Base-by-base conservation (phyloP, 2,113 vertebrate species). In the Rhodinocichla rosea region DNA sequence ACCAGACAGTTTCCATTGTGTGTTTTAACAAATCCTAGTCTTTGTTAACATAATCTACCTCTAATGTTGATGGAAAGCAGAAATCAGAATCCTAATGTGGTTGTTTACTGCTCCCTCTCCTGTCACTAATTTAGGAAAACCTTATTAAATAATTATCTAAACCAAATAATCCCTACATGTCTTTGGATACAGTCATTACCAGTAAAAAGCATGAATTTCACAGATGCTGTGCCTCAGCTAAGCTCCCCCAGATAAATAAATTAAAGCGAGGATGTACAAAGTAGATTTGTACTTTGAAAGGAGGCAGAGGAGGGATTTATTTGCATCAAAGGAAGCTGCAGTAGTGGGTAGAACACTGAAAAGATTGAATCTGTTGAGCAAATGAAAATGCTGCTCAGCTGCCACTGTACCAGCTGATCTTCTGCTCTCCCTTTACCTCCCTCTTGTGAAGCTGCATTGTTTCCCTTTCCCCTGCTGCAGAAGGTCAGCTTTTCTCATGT, bases 271-370 rank as follows among this genome's bases (percentile, higher is more conserved):
- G 87, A 91, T 39, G 50, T 79, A 95, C 73, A 91, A 93, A 94
- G 91, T 93, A 94, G 93, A 95, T 96, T 89, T 95, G 85, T 83
- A 77, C 47, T 89, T 89, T 89, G 91, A 92, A 95, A 84, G 80
- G 80, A 89, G 85, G 83, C 88, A 93, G 83, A 81, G 83, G 50
- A 94, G 67, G 94, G 95, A 97, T 96, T 97, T 95, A 55, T 87
- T 96, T 91, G 81, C 77, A 94, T 95, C 88, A 94, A 92, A 95
- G 86, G 87, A 80, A 92, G 94, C 94, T 94, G 91, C 92, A 94
- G 56, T 8, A 93, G 91, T 63, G 79, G 78, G 85, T 69, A 93
- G 93, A 95, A 94, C 89, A 83, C 52, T 84, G 86, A 96, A 95
- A 96, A 87, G 85, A 84, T 2, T 87, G 89, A 92, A 95, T 95